Evolutionary conservation across 2,888 invertebrate genomes (phyloP).

Genomic region (Pammene fasciana): DNA sequence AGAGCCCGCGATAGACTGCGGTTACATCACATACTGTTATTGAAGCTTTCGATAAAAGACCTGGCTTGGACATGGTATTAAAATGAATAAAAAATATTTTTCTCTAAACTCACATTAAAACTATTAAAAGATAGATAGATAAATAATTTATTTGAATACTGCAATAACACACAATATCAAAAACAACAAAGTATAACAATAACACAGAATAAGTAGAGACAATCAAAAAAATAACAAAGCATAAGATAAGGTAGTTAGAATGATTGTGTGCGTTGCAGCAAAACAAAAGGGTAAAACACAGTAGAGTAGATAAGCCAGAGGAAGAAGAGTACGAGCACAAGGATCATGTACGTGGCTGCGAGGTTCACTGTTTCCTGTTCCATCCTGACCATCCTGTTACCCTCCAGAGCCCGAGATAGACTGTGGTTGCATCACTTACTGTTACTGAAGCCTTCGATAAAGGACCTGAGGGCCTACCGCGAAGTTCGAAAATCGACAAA

Average conservation of each 20-base stretch:
- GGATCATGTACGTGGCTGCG: slow-evolving; percentile 87
- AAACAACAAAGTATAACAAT: too few species aligned
- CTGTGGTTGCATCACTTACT: slow-evolving; percentile 55
- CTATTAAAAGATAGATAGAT: too few species aligned
- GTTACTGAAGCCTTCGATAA: slow-evolving; percentile 54
- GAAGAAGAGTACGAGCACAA: slow-evolving; percentile 85
- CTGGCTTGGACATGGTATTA: slow-evolving; percentile 52
- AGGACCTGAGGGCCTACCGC: too few species aligned
- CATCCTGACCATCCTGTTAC: slow-evolving; percentile 69
- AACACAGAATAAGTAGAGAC: too few species aligned
- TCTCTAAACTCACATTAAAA: slow-evolving; percentile 42
- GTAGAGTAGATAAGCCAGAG: slow-evolving; percentile 87
- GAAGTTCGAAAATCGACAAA: too few species aligned
- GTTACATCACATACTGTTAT: slow-evolving; percentile 49
- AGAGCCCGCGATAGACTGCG: slow-evolving; percentile 53
- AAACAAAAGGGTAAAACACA: slow-evolving; percentile 74
- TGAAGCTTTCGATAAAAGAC: slow-evolving; percentile 61
- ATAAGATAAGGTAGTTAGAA: too few species aligned
- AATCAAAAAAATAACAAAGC: too few species aligned
- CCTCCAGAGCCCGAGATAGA: slow-evolving; percentile 44
- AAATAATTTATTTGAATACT: too few species aligned
- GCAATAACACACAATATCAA: too few species aligned
- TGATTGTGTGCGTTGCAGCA: too few species aligned
- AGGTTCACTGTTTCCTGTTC: slow-evolving; percentile 85
- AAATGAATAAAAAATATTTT: too few species aligned